phyloP scores from a whole-genome alignment of 2,888 invertebrate species.

The Hesperia comma region DNA sequence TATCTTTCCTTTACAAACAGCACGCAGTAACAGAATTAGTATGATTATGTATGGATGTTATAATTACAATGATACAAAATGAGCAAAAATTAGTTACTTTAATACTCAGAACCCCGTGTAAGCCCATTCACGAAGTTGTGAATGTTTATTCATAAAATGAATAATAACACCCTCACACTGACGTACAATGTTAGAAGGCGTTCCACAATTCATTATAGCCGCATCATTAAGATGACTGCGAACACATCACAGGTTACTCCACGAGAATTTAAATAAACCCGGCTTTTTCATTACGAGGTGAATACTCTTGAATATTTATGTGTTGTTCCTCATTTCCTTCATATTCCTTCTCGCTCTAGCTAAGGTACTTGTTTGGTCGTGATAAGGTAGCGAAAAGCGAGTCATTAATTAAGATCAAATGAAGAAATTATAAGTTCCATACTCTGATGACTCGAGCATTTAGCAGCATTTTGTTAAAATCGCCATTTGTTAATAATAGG shows the following conservation, averaged over 20 bases:
- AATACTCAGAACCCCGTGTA: neutral
- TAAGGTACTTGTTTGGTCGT: conserved; percentile 15
- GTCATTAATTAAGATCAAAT: no score
- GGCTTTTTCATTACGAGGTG: conserved; percentile 64
- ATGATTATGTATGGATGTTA: no score
- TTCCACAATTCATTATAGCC: conserved; percentile 53
- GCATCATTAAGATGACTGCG: conserved; percentile 47
- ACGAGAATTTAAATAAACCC: conserved; percentile 61
- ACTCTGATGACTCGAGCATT: no score
- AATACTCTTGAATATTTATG: conserved; percentile 68
- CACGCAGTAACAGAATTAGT: no score
- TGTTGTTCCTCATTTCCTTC: conserved; percentile 54
- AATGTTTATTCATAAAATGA: neutral
- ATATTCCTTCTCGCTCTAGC: conserved; percentile 41
- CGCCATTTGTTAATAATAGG: no score
- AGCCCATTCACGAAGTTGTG: neutral
- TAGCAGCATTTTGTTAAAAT: no score
- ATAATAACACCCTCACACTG: neutral
- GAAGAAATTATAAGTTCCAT: no score
- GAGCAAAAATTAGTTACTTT: neutral
- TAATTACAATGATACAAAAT: no score
- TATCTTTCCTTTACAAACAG: no score
- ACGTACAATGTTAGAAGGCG: conserved; percentile 13
- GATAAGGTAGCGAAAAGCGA: neutral
- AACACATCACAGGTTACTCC: conserved; percentile 48